Evolutionary conservation across 37 sponge, comb jelly and placozoan genomes (phyloP).

Genomic region (Hormiphora californensis): DNA sequence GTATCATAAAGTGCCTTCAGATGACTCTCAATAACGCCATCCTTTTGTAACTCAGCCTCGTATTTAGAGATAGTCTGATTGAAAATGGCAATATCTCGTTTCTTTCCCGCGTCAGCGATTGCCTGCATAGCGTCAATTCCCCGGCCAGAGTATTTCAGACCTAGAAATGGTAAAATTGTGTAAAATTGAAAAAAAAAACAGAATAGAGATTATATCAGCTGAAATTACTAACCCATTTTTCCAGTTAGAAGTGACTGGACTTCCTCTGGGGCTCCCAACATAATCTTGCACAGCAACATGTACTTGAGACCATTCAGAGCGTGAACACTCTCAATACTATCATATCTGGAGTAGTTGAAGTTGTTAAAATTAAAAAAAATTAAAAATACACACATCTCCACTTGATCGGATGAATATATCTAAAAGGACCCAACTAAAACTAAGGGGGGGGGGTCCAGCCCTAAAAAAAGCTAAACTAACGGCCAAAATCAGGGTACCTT

Average conservation of each 20-base stretch:
- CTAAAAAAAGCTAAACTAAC: too few relatives aligned
- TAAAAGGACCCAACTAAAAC: too few relatives aligned
- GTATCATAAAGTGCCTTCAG: constrained; percentile 79
- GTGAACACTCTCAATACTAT: constrained; percentile 70
- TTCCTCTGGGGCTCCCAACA: constrained; percentile 86
- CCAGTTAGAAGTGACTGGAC: constrained; percentile 83
- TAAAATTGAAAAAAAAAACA: too few relatives aligned
- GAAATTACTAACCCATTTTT: constrained; percentile 67
- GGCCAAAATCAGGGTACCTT: too few relatives aligned
- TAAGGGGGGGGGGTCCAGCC: too few relatives aligned
- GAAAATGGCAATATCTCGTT: constrained; percentile 81
- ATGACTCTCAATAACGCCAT: constrained; percentile 82
- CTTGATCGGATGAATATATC: constrained; percentile 10
- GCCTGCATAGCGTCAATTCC: constrained; percentile 77
- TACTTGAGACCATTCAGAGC: constrained; percentile 87
- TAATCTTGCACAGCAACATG: constrained; percentile 97
- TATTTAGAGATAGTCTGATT: constrained; percentile 59
- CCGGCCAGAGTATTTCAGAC: constrained; percentile 24
- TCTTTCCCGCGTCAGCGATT: constrained; percentile 82
- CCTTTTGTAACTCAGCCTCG: constrained; percentile 59
- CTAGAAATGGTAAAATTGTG: neutral
- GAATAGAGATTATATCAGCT: too few relatives aligned
- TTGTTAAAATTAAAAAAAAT: too few relatives aligned
- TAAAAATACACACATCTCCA: constrained; percentile 54
- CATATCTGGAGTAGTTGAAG: constrained; percentile 58